Evolutionary conservation across 2,797 vertebrate genomes (phyloP).

Genomic region (Telmatherina bonti): DNA sequence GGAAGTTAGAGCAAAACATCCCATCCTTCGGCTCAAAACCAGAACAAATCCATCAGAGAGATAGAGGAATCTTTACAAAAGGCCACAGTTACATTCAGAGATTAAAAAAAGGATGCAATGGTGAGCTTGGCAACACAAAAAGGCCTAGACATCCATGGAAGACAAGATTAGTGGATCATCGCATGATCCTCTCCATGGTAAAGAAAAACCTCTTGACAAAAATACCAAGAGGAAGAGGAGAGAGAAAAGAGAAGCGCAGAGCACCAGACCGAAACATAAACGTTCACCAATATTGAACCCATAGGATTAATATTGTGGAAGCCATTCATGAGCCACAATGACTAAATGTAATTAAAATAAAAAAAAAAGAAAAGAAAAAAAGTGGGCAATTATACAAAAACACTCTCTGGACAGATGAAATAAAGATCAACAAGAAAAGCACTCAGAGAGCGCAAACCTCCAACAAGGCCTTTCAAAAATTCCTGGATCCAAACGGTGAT

Average conservation of each 20-base stretch:
- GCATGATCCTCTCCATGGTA: not conserved
- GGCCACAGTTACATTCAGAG: not conserved
- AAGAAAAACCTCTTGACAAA: not conserved
- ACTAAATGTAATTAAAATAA: not conserved
- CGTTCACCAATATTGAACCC: not conserved
- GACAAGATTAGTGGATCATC: constrained; percentile 3
- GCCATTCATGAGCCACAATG: not conserved
- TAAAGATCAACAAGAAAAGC: not conserved
- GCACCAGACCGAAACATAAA: not conserved
- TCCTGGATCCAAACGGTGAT: too few species aligned
- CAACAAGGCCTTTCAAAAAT: too few species aligned
- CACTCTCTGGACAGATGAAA: not conserved
- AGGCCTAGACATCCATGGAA: not conserved
- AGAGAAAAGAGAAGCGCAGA: not conserved
- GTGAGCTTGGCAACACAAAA: constrained; percentile 4
- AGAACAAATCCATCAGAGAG: not conserved
- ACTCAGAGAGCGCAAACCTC: too few species aligned
- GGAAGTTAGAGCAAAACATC: not conserved
- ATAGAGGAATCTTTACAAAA: not conserved
- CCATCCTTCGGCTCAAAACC: not conserved
- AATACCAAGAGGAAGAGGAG: not conserved
- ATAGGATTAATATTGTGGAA: not conserved
- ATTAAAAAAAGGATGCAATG: not conserved
- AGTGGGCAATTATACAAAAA: not conserved
- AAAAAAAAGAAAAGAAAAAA: not conserved